Base-by-base conservation (phyloP, 2,888 invertebrate species). In the Catocala fraxini region DNA sequence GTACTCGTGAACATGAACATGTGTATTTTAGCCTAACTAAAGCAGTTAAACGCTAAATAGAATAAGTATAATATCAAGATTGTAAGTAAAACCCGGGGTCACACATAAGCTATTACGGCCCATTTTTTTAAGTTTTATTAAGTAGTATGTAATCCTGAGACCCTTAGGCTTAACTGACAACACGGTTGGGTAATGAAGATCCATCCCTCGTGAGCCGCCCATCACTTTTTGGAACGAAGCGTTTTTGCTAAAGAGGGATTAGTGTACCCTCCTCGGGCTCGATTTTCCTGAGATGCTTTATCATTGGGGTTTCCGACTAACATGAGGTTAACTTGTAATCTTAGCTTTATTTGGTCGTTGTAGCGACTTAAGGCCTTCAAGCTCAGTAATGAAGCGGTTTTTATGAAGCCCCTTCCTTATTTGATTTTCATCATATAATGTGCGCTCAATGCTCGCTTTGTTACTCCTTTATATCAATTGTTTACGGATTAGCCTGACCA, bases 241-340 rank as follows among this genome's bases (percentile, higher is more conserved):
- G 94, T 94, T 94, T 94, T 94, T 93, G 93, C 93, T 93, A 93
- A 93, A 93, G 92, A 93, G 92, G 93, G 94, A 93, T 94, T 93
- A 94, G 89, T 89, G 87, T 91, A 92, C 93, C 93, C 94, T 91
- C 87, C 86, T 86, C 88, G 83, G 83, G 88, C 90, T 86, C 90
- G 90, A 91, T 91, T 91, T 91, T 92, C 90, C 92, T 90, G 87
- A 92, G 93, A 92, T 92, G 93, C 93, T 93, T 93, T 93, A 93
- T 94, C 93, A 93, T 93, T 93, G 91, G 92, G 92, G 89, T 89
- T 90, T 89, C 87, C 88, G 89, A 88, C 92, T 90, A 93, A 93
- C 93, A 93, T 92, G 93, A 93, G 94, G 93, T 93, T 93, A 93
- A 93, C 93, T 93, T 93, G 93, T 93, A 93, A 94, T 93, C 94